A percentile compares a stretch with the other conserved stretches of the same genome.
These are phyloP conservation scores for Drosophila setifemur DNA, from an alignment of 1,140 invertebrate species.

Conservation along the genomic window DNA sequence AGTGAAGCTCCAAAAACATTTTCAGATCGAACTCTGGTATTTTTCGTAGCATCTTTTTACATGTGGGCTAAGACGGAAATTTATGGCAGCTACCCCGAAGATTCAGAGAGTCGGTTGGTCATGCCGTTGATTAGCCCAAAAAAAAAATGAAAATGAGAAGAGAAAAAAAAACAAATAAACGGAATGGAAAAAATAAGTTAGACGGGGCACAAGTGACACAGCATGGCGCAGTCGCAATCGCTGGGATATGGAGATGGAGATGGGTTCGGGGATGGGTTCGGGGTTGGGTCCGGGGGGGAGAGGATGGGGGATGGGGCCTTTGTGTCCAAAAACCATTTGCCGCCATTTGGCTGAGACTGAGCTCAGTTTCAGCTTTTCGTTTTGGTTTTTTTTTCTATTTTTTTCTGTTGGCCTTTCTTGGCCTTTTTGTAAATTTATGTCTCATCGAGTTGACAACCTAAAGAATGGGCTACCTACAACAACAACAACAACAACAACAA, in stretches of 20 bases:
- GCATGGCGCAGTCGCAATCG: constrained; percentile 56
- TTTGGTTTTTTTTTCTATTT: constrained; percentile 74
- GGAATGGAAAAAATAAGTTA: constrained; percentile 32
- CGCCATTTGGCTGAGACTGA: constrained; percentile 59
- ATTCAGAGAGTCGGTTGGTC: constrained; percentile 48
- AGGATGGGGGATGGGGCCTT: constrained; percentile 37
- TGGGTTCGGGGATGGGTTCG: constrained; percentile 3
- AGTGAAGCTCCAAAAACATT: neutral
- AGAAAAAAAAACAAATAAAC: constrained; percentile 18
- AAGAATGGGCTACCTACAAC: constrained; percentile 69
- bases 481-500: constrained; percentile 37
- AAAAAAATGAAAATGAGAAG: constrained; percentile 38
- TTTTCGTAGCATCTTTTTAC: constrained; percentile 35
- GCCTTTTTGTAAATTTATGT: constrained; percentile 76
- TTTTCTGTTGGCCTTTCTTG: no score
- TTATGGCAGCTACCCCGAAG: constrained; percentile 62
- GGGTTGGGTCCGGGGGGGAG: no score
- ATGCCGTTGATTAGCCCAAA: constrained; percentile 72
- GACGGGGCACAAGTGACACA: constrained; percentile 73
- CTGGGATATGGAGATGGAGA: neutral
- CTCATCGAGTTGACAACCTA: constrained; percentile 79
- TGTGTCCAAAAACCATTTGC: constrained; percentile 66
- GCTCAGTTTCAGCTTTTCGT: constrained; percentile 60
- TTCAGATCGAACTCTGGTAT: constrained; percentile 39
- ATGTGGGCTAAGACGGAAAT: constrained; percentile 69